These are phyloP conservation scores for Enteromius trimaculatus DNA, from an alignment of 2,797 vertebrate species.

Conservation along the genomic window DNA sequence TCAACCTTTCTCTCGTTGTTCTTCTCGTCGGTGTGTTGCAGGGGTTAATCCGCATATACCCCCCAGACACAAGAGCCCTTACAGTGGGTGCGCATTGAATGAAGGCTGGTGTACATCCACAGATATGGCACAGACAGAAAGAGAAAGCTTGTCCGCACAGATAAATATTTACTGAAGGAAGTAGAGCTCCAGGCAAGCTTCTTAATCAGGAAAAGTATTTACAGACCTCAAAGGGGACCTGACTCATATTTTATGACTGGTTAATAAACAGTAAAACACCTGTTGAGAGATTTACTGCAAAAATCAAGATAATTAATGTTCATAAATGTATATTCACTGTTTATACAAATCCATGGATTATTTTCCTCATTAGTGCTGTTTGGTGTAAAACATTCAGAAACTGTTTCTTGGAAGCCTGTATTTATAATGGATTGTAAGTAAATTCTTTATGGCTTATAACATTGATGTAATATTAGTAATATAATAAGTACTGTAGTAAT, in stretches of 20 bases:
- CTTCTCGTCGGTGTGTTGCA: conserved; percentile 74
- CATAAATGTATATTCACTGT: background rate
- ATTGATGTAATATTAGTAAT: background rate
- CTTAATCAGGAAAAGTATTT: conserved; percentile 30
- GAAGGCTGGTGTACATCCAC: conserved; percentile 72
- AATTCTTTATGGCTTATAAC: background rate
- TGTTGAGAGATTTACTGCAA: background rate
- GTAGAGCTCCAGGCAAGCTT: conserved; percentile 75
- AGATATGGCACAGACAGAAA: conserved; percentile 74
- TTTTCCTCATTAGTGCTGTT: background rate
- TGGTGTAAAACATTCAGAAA: background rate
- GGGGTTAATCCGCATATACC: conserved; percentile 68
- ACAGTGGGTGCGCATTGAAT: conserved; percentile 71
- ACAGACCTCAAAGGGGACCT: conserved; percentile 14
- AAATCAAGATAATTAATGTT: background rate
- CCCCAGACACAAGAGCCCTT: conserved; percentile 78
- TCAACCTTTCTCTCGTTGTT: conserved; percentile 76
- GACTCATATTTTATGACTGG: conserved; percentile 1
- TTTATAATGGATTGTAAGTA: background rate
- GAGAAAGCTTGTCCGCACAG: conserved; percentile 80
- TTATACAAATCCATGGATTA: background rate
- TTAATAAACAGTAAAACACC: background rate
- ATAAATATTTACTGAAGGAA: conserved; percentile 79
- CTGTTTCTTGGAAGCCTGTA: background rate
- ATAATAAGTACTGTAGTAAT: too few relatives aligned